Percentiles rank a stretch among this genome's conserved stretches.
These are phyloP conservation scores for Oxygymnocypris stewartii DNA, from an alignment of 2,113 vertebrate species.

Conservation along the genomic window DNA sequence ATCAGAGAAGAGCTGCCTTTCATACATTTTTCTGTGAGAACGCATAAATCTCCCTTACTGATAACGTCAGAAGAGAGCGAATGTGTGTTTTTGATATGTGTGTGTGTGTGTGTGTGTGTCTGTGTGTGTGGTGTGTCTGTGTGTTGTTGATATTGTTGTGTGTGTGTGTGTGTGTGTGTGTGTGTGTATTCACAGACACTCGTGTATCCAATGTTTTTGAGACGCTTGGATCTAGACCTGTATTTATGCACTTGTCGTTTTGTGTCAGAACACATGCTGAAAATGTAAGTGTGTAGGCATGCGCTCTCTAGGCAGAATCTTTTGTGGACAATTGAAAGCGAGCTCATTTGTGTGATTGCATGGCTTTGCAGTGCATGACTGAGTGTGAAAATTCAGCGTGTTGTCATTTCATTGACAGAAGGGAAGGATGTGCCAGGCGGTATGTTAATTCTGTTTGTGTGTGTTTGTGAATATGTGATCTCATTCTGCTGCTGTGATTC, in stretches of 20 bases:
- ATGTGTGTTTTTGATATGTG: slow-evolving; percentile 56
- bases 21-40: slow-evolving; percentile 75
- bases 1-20: slow-evolving; percentile 69
- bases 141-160: no score
- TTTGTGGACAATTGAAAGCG: slow-evolving; percentile 39
- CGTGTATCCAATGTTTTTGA: slow-evolving; percentile 23
- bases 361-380: slow-evolving; percentile 45
- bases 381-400: slow-evolving; percentile 12
- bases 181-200: background rate
- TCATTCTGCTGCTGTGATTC: background rate
- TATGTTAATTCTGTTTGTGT: slow-evolving; percentile 58
- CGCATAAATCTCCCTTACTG: slow-evolving; percentile 77
- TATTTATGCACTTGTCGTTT: slow-evolving; percentile 42
- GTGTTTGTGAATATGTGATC: slow-evolving; percentile 35
- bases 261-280: slow-evolving; percentile 3
- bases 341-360: slow-evolving; percentile 45
- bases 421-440: slow-evolving; percentile 58
- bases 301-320: background rate
- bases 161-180: slow-evolving; percentile 22
- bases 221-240: slow-evolving; percentile 25
- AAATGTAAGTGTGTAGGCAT: background rate
- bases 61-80: slow-evolving; percentile 74
- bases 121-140: no score
- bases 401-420: slow-evolving; percentile 51
- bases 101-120: no score